Evolutionary conservation across 2,888 invertebrate species (phyloP).

Genomic region (Amblyjoppa fuscipennis): DNA sequence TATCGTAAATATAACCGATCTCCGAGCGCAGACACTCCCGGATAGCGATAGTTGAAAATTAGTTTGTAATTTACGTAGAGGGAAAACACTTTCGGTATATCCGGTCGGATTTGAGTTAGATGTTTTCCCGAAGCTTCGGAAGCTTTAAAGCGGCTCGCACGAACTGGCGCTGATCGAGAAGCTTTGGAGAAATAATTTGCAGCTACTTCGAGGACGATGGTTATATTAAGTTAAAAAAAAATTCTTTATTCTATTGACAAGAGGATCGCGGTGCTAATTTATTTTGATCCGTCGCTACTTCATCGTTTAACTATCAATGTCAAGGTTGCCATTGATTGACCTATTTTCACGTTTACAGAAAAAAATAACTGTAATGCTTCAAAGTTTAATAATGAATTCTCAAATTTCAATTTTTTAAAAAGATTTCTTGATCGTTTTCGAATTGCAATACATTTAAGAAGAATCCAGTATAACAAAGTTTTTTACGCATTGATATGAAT

Average conservation of each 20-base stretch:
- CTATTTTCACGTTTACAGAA: no score
- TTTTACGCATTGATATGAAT: no score
- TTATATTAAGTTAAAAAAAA: neutral
- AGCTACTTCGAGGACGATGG: neutral
- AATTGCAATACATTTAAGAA: neutral
- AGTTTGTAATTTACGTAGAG: slow-evolving; percentile 12
- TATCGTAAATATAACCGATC: neutral
- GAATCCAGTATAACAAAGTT: no score
- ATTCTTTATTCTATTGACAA: no score
- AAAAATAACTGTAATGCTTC: no score
- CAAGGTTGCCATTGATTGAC: no score
- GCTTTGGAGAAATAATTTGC: neutral
- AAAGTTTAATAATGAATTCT: neutral
- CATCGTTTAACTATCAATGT: no score
- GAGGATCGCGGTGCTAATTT: neutral
- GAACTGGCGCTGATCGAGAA: neutral
- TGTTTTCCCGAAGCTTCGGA: neutral
- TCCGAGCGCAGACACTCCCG: neutral
- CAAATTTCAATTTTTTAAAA: neutral
- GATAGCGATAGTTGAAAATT: neutral
- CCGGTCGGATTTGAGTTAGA: slow-evolving; percentile 1
- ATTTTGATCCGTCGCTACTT: neutral
- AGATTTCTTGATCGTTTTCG: neutral
- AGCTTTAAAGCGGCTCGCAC: neutral
- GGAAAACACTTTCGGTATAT: neutral